A percentile compares a stretch with the other conserved stretches of the same genome.
phyloP scores from a whole-genome alignment of 1,140 invertebrate species.

The Drosophila tropicalis region DNA sequence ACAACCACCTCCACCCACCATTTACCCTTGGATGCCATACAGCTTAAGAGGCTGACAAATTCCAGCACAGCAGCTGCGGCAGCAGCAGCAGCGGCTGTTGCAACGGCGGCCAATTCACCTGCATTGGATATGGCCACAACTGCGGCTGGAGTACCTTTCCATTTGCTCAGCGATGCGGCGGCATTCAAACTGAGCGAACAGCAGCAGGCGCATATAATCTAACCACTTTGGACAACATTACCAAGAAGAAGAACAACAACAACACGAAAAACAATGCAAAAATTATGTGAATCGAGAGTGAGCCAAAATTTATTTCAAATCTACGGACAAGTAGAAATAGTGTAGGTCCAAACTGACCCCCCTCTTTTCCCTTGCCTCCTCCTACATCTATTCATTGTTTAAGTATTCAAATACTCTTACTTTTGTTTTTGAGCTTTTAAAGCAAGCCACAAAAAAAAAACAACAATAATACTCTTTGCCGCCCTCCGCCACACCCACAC shows the following conservation, averaged over 20 bases:
- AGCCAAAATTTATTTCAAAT: slow-evolving; percentile 29
- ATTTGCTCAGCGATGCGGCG: slow-evolving; percentile 86
- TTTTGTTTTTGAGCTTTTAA: background rate
- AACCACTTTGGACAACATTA: slow-evolving; percentile 35
- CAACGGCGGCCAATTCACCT: slow-evolving; percentile 33
- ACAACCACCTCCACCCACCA: slow-evolving; percentile 40
- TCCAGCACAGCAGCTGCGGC: slow-evolving; percentile 29
- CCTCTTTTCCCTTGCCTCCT: background rate
- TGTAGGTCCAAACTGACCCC: background rate
- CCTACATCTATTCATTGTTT: background rate
- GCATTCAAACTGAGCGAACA: slow-evolving; percentile 67
- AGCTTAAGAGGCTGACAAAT: slow-evolving; percentile 50
- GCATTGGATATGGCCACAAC: slow-evolving; percentile 82
- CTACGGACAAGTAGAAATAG: slow-evolving; percentile 10
- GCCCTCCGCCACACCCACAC: background rate
- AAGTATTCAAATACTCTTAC: too few species aligned
- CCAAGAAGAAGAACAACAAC: slow-evolving; percentile 1
- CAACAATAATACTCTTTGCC: background rate
- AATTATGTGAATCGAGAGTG: slow-evolving; percentile 33
- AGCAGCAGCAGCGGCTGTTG: slow-evolving; percentile 23
- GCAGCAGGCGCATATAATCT: slow-evolving; percentile 70
- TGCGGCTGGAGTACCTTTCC: slow-evolving; percentile 88
- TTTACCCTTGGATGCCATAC: slow-evolving; percentile 50
- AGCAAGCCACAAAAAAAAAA: background rate
- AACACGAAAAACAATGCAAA: background rate